Percentiles rank a stretch among this genome's conserved stretches.
These are phyloP conservation scores for Abscondita cerata DNA, from an alignment of 2,888 invertebrate genomes.

Conservation along the genomic window DNA sequence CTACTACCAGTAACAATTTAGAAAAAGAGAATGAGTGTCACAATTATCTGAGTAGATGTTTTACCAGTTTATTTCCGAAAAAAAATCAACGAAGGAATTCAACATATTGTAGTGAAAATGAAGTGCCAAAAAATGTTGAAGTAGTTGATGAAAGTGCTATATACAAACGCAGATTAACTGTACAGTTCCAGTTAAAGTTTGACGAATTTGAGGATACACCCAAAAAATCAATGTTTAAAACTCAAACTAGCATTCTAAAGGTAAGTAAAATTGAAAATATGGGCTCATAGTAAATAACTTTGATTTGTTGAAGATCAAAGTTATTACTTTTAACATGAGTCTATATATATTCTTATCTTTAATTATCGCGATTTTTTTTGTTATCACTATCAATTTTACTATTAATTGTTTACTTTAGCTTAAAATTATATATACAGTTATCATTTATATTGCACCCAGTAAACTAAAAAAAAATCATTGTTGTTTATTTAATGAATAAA, in stretches of 20 bases:
- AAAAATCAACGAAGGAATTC: neutral
- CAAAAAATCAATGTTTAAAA: conserved; percentile 14
- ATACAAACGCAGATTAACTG: conserved; percentile 33
- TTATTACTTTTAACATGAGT: too few species aligned
- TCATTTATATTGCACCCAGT: too few species aligned
- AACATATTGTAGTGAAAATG: conserved; percentile 5
- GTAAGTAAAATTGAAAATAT: conserved; percentile 17
- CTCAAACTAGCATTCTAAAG: conserved; percentile 28
- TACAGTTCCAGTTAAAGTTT: conserved; percentile 30
- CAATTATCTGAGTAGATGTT: conserved; percentile 15
- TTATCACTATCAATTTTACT: too few species aligned
- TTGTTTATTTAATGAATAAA: too few species aligned
- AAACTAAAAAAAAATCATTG: too few species aligned
- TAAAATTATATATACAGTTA: too few species aligned
- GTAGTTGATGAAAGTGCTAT: conserved; percentile 27
- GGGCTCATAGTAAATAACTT: neutral
- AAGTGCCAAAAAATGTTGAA: conserved; percentile 33
- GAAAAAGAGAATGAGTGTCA: too few species aligned
- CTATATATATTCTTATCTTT: too few species aligned
- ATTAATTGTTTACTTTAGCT: too few species aligned
- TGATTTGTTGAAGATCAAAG: too few species aligned
- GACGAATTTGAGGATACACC: conserved; percentile 12
- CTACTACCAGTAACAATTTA: neutral
- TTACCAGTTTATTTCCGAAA: neutral
- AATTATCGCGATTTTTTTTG: too few species aligned